These are phyloP conservation scores for Sarcophaga rosellei DNA, from an alignment of 2,888 invertebrate species.

Conservation along the genomic window DNA sequence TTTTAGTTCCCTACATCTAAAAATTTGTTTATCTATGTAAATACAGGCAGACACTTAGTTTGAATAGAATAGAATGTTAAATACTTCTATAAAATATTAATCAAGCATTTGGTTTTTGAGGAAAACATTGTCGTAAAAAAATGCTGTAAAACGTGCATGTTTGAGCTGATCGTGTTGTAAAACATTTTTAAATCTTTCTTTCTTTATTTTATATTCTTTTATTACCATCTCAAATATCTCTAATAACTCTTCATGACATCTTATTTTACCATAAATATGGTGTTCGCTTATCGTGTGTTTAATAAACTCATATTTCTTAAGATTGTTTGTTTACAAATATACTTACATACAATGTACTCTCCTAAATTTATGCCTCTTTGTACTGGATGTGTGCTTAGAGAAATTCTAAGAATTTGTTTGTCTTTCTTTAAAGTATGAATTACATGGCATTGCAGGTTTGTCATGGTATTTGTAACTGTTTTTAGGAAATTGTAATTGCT, in stretches of 20 bases:
- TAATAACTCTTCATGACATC: slow-evolving; percentile 10
- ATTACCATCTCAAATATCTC: neutral
- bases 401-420: neutral
- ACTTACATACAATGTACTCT: neutral
- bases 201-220: neutral
- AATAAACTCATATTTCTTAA: slow-evolving; percentile 41
- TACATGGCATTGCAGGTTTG: neutral
- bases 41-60: no score
- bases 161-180: no score
- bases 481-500: neutral
- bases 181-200: no score
- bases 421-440: neutral
- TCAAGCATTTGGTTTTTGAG: no score
- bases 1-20: no score
- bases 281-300: slow-evolving; percentile 29
- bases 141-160: no score
- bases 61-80: no score
- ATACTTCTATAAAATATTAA: no score
- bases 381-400: neutral
- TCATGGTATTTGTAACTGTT: neutral
- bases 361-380: neutral
- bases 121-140: no score
- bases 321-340: slow-evolving; percentile 2
- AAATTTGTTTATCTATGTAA: no score
- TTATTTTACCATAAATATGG: slow-evolving; percentile 18